Percentiles rank a stretch among this genome's conserved stretches.
These are phyloP conservation scores for Mus caroli DNA, from an alignment of 2,797 vertebrate genomes.

Conservation along the genomic window DNA sequence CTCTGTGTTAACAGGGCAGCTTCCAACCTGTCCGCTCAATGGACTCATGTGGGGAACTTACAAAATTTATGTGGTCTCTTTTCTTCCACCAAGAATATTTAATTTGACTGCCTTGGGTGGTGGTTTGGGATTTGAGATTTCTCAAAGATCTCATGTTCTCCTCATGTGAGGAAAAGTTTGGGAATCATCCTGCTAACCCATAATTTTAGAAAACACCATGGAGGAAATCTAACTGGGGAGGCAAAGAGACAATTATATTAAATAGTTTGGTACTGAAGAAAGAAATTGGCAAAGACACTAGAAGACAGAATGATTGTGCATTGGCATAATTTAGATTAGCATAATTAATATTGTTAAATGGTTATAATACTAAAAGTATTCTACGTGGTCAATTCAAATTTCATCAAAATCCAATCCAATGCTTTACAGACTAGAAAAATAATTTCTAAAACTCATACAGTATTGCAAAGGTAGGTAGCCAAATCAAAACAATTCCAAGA, in stretches of 20 bases:
- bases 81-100: neutral
- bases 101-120: conserved; percentile 7
- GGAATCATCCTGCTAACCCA: neutral
- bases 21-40: neutral
- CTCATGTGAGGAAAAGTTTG: conserved; percentile 38
- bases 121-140: conserved; percentile 9
- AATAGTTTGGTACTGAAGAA: neutral
- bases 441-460: neutral
- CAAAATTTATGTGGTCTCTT: neutral
- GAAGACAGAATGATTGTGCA: neutral
- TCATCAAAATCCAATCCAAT: neutral
- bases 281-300: neutral
- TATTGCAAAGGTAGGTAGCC: neutral
- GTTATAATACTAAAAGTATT: neutral
- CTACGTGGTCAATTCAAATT: neutral
- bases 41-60: neutral
- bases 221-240: neutral
- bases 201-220: neutral
- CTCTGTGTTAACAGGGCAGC: neutral
- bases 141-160: neutral
- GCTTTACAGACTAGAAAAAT: neutral
- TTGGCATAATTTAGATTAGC: neutral
- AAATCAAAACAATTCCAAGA: neutral
- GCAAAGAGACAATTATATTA: neutral
- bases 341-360: neutral